A percentile compares a stretch with the other conserved stretches of the same genome.
Evolutionary conservation across 2,797 vertebrate species (phyloP).

Genomic region (Diplodus puntazzo): DNA sequence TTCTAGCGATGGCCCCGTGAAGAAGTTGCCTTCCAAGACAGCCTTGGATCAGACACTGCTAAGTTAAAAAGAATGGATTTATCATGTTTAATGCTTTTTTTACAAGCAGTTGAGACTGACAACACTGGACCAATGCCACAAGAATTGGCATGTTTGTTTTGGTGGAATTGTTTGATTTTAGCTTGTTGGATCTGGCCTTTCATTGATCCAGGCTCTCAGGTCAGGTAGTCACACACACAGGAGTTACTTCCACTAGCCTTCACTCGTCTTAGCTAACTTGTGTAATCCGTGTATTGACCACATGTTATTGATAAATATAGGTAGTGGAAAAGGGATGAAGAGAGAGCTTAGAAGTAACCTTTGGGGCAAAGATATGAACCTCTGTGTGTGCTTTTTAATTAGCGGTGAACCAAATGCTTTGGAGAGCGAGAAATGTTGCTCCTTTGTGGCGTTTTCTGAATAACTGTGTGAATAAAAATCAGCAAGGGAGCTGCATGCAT

Average conservation of each 20-base stretch:
- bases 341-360: background rate
- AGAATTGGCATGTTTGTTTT: too few relatives aligned
- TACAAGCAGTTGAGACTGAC: background rate
- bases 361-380: background rate
- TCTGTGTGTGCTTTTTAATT: too few relatives aligned
- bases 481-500: too few relatives aligned
- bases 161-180: background rate
- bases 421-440: too few relatives aligned
- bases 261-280: conserved; percentile 6
- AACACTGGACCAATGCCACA: background rate
- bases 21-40: background rate
- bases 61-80: background rate
- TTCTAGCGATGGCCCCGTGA: too few relatives aligned
- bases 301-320: background rate
- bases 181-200: conserved; percentile 2
- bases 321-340: background rate
- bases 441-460: too few relatives aligned
- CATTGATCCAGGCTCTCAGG: conserved; percentile 9
- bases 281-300: conserved; percentile 31
- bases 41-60: background rate
- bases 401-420: too few relatives aligned
- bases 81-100: background rate
- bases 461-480: too few relatives aligned
- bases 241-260: background rate
- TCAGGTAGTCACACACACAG: background rate